Base-by-base conservation (phyloP, 2,888 invertebrate species). In the Epistrophe grossulariae region DNA sequence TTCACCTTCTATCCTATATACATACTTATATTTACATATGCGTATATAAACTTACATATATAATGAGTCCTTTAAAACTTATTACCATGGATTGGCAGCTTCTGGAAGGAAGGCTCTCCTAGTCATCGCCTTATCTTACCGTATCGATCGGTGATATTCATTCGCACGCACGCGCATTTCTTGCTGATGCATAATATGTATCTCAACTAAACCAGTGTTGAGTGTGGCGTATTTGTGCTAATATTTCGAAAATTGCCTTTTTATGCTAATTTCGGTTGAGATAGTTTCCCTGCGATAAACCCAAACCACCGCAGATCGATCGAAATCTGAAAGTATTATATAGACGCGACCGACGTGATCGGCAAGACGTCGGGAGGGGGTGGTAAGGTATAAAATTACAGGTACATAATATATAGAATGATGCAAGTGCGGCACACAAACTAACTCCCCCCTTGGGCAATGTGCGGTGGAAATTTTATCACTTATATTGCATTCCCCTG, bases 221-320 rank as follows among this genome's bases (percentile, higher is more conserved):
- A 50, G 59, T 70, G 55, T 78, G 73, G 52, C 52, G 84, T 72
- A 87, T 87, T 76, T 87, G 87, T 68, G 87, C 76, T 87, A 83
- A 87, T 87, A 87, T 87, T 92, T 92, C 91, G 90, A 91, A 92
- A 92, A 92, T 92, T 91, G 92, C 92, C 91, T 92, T 92, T 92
- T 92, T 92, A 92, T 92, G 92, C 91, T 90, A 92, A 92, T 92
- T 92, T 90, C 17, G 40, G 40, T 62, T 68, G 66, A 79, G 87
- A 87, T 87, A 72, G 71, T 87, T 87, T 72, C 71, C 57, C 72
- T 60, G 72, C 76, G 87, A 87, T 87, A 87, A 72, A 43, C 35
- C n/a, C 76, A 31, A 71, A 40, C 71, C 60, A 79, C 60, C 40
- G 71, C 64, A 82, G 79, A 87, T 87, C 87, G 83, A 87, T 87